These are phyloP conservation scores for Coregonus sp. DNA, from an alignment of 2,797 vertebrate genomes.

Conservation along the genomic window DNA sequence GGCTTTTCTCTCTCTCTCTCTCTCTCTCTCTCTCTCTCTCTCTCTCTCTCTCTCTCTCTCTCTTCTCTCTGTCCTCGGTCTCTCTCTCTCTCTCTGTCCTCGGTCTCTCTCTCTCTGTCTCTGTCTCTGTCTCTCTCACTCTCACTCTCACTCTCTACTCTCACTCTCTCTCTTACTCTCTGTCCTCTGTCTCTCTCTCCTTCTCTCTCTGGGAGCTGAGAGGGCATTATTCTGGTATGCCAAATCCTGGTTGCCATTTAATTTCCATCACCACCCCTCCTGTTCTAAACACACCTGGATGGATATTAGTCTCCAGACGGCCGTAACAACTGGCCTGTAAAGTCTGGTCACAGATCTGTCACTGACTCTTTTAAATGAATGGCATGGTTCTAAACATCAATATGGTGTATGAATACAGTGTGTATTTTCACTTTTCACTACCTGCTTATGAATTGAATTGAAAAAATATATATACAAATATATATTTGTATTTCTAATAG, in stretches of 20 bases:
- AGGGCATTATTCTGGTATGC: conserved; percentile 28
- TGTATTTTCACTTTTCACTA: conserved; percentile 49
- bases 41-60: neutral
- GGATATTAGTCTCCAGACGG: conserved; percentile 63
- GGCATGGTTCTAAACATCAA: neutral
- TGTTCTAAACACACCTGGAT: conserved; percentile 64
- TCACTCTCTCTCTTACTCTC: neutral
- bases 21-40: neutral
- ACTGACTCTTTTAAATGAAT: too few relatives aligned
- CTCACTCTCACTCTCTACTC: too few relatives aligned
- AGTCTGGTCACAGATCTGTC: conserved; percentile 32
- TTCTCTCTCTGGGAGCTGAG: neutral
- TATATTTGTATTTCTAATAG: conserved; percentile 36
- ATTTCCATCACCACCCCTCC: conserved; percentile 34
- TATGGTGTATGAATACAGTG: conserved; percentile 25
- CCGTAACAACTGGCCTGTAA: conserved; percentile 62
- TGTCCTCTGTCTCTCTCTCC: neutral
- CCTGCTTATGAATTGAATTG: too few relatives aligned
- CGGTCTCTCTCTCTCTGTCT: neutral
- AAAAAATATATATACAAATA: too few relatives aligned
- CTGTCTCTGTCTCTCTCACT: neutral
- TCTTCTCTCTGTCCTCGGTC: conserved; percentile 46
- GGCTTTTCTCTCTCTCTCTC: neutral
- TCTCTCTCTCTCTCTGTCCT: neutral
- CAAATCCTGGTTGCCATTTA: conserved; percentile 40